phyloP scores from a whole-genome alignment of 2,113 vertebrate species.

The Piaya cayana region DNA sequence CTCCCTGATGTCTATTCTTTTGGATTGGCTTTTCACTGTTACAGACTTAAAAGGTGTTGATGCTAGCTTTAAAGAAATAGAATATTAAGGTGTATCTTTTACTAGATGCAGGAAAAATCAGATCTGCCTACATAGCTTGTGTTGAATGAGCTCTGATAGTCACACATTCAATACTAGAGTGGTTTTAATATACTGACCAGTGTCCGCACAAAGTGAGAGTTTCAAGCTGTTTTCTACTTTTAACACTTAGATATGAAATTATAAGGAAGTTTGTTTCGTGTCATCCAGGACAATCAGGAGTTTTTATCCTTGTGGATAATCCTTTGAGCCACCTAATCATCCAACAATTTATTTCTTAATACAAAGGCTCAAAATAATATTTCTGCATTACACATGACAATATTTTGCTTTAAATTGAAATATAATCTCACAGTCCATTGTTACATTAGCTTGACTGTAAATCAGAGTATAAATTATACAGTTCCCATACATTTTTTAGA shows the following conservation, averaged over 20 bases:
- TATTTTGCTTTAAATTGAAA: constrained; percentile 34
- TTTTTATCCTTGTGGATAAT: constrained; percentile 4
- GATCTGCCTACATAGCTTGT: background rate
- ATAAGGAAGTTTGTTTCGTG: background rate
- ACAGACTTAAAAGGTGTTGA: background rate
- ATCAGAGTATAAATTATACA: background rate
- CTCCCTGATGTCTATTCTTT: background rate
- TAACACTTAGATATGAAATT: background rate
- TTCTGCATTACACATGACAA: background rate
- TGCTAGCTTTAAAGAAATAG: background rate
- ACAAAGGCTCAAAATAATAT: background rate
- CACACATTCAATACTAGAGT: fast-evolving
- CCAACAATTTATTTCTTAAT: constrained; percentile 15
- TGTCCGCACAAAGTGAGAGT: background rate
- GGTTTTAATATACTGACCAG: background rate
- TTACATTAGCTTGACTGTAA: constrained; percentile 2
- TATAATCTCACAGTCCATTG: background rate
- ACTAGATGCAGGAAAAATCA: background rate
- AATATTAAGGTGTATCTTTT: background rate
- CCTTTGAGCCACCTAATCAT: background rate
- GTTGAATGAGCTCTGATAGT: background rate
- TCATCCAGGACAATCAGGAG: background rate
- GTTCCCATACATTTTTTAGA: background rate
- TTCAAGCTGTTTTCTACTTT: background rate
- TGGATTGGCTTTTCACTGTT: background rate